Conservation (phyloP, 2,113 vertebrate genomes). For the Otus sunia region DNA sequence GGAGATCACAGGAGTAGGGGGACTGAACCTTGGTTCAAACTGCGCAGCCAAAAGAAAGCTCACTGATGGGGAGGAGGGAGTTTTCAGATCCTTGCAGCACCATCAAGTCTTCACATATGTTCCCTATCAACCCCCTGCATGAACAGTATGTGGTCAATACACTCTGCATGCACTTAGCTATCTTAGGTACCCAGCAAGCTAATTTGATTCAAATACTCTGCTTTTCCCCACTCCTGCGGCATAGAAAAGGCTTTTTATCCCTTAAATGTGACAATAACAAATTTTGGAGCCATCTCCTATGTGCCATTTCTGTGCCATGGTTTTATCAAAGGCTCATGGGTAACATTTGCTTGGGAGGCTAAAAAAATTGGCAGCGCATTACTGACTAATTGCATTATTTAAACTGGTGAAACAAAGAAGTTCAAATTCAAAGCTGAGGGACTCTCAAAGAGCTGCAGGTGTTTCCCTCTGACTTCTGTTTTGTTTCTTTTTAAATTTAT, state of each 20-base stretch:
- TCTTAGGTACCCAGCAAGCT: not conserved
- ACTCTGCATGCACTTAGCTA: not conserved
- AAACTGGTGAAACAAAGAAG: not conserved
- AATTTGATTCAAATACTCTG: not conserved
- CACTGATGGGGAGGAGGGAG: fast-evolving
- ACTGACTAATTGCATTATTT: not conserved
- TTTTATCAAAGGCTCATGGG: not conserved
- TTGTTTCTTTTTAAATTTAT: not conserved
- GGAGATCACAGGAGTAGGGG: not conserved
- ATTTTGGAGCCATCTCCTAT: not conserved
- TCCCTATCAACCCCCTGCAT: not conserved
- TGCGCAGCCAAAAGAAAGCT: not conserved
- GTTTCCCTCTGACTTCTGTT: constrained; percentile 13
- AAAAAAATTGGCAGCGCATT: not conserved
- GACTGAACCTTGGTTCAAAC: not conserved
- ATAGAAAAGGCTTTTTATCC: not conserved
- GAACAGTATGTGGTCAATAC: not conserved
- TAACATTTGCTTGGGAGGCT: not conserved
- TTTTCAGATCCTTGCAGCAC: not conserved
- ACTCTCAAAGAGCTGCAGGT: constrained; percentile 30
- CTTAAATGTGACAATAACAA: not conserved
- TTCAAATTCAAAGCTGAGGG: not conserved
- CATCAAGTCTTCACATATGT: not conserved
- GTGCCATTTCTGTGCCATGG: not conserved
- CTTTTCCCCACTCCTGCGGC: not conserved